Evolutionary conservation across 2,113 vertebrate species (phyloP).

Genomic region (Athene cunicularia): DNA sequence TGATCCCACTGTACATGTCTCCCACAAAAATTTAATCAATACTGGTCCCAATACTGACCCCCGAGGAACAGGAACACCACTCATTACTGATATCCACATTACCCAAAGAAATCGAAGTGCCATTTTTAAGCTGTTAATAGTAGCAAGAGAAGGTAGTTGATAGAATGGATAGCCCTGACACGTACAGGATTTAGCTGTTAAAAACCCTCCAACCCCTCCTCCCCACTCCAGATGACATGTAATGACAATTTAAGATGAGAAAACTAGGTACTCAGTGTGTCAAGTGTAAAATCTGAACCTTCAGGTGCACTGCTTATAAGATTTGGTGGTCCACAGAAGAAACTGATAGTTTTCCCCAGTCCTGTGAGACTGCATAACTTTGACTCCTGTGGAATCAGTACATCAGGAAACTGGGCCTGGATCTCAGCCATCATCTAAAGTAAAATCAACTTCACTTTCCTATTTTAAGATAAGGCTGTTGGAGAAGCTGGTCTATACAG

Average conservation of each 20-base stretch:
- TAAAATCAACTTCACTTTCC: neutral
- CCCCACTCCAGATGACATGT: neutral
- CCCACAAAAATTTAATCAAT: too few relatives aligned
- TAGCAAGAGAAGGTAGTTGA: neutral
- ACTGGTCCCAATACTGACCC: too few relatives aligned
- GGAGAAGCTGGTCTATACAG: neutral
- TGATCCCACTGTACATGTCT: too few relatives aligned
- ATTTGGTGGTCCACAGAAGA: neutral
- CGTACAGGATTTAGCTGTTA: neutral
- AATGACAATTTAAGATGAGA: neutral
- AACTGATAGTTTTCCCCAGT: neutral
- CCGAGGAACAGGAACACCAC: too few relatives aligned
- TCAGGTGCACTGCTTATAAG: neutral
- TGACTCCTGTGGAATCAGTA: neutral
- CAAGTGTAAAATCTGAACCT: neutral
- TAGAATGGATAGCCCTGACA: neutral
- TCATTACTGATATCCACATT: neutral
- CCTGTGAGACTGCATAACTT: neutral
- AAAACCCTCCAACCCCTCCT: neutral
- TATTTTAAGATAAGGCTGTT: neutral
- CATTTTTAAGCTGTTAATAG: neutral
- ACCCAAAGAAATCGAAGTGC: neutral
- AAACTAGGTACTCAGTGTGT: neutral
- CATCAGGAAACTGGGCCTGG: neutral
- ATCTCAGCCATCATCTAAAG: neutral